Base-by-base conservation (phyloP, 2,797 vertebrate genomes). In the Basileuterus tristriatus region DNA sequence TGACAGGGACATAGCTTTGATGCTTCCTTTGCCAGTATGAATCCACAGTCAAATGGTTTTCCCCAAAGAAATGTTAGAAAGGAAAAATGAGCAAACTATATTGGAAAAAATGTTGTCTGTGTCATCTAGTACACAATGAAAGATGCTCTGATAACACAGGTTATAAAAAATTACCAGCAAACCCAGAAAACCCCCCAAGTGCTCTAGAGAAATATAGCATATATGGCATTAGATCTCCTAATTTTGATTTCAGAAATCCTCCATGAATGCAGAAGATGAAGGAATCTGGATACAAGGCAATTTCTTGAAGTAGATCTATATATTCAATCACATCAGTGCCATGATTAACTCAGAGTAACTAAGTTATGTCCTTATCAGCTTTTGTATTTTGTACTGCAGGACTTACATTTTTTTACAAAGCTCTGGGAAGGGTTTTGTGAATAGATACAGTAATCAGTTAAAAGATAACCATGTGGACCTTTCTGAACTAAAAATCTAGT, bases 151-250 rank as follows among this genome's bases (percentile, higher is more conserved):
- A 30, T 64, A 67, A 36, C 5, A 36, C 19, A n/a, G 16, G 44
- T 60, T n/a, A 11, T 72, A 63, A 76, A 41, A 15, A 22, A 8
- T 6, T 12, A 17, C 4, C 6, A 53, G 23, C 11, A 41, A n/a
- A 63, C 2, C 12, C 30, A 18, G 2, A 39, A 24, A 30, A 49
- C 1, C 6, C 8, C 5, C 30, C 24, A 21, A 8, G 1, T 24
- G 0, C 17, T 88, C 9, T 30, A 55, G 50, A 72, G 18, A 16
- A 86, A 55, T 3, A 11, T 23, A 43, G 9, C 29, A 44, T 83
- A 12, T 4, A 29, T 30, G 53, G 9, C 23, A 19, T 39, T 63
- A 69, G 32, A 52, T 36, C 8, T 76, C 30, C 10, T 47, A 30
- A 59, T 75, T 80, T 41, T 64, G 20, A 32, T 90, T 86, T 78